phyloP scores from a whole-genome alignment of 2,797 vertebrate species.

The Lepus townsendii region DNA sequence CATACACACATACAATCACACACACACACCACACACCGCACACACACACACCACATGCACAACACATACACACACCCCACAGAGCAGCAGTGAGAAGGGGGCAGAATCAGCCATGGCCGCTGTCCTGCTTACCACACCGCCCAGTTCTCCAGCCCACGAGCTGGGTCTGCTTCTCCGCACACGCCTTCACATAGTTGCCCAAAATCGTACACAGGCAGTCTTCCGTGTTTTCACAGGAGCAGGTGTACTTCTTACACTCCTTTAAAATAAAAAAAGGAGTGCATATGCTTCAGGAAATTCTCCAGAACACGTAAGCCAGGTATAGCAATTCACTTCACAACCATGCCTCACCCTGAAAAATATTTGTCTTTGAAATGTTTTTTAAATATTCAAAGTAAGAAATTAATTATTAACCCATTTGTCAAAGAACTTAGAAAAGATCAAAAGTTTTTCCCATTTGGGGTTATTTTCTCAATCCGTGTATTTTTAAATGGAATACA shows the following conservation, averaged over 20 bases:
- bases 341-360: background rate
- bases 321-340: background rate
- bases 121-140: conserved; percentile 77
- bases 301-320: background rate
- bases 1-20: background rate
- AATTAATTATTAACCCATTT: background rate
- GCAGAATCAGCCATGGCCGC: no score
- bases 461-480: background rate
- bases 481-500: background rate
- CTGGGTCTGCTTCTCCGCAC: conserved; percentile 79
- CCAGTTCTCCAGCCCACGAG: conserved; percentile 79
- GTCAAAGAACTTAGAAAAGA: conserved; percentile 49
- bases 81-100: background rate
- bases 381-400: conserved; percentile 6
- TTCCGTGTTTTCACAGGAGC: conserved; percentile 78
- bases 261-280: conserved; percentile 71
- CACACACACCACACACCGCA: no score
- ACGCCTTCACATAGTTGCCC: conserved; percentile 86
- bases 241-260: conserved; percentile 84
- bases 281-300: conserved; percentile 1
- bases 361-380: background rate
- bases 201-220: conserved; percentile 83
- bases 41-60: no score
- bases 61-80: background rate
- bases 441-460: conserved; percentile 10